A percentile compares a stretch with the other conserved stretches of the same genome.
Evolutionary conservation across 2,888 invertebrate species (phyloP).

Genomic region (Cremastobaeus sp.): DNA sequence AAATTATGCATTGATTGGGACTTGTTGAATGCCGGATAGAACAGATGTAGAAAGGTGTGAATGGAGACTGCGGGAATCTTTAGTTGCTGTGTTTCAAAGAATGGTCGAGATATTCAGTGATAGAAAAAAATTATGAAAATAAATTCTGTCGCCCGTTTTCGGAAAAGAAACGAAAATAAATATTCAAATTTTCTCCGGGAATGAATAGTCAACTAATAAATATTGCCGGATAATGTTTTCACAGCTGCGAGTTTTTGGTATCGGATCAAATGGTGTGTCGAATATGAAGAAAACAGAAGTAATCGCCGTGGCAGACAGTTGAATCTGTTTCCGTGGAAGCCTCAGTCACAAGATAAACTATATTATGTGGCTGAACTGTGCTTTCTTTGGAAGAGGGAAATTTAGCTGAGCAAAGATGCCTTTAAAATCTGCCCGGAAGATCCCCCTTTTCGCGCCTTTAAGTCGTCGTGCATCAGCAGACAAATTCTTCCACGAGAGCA

Average conservation of each 20-base stretch:
- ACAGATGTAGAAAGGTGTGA: background rate
- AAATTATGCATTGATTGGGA: conserved; percentile 41
- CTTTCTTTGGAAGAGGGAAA: no score
- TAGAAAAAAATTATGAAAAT: no score
- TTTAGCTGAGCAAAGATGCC: conserved; percentile 32
- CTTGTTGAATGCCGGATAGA: conserved; percentile 9
- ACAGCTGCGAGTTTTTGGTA: conserved; percentile 48
- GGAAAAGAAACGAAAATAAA: no score
- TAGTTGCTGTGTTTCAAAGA: no score
- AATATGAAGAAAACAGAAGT: conserved; percentile 17
- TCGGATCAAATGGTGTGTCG: conserved; percentile 58
- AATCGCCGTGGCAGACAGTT: background rate
- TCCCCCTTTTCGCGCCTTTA: conserved; percentile 54
- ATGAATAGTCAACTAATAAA: conserved; percentile 1
- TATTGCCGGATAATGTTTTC: conserved; percentile 37
- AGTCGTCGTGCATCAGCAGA: conserved; percentile 42
- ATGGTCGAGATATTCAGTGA: no score
- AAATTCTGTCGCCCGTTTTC: no score
- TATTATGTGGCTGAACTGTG: no score
- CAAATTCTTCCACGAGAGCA: conserved; percentile 52
- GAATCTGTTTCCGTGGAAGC: conserved; percentile 42
- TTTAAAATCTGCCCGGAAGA: conserved; percentile 51
- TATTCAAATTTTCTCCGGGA: conserved; percentile 2
- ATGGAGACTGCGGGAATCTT: no score
- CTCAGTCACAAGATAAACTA: conserved; percentile 3